Percentiles rank a stretch among this genome's conserved stretches.
These are phyloP conservation scores for Hydrozoanthus tunicans DNA, from an alignment of 64 coral and sea anemone species.

Conservation along the genomic window DNA sequence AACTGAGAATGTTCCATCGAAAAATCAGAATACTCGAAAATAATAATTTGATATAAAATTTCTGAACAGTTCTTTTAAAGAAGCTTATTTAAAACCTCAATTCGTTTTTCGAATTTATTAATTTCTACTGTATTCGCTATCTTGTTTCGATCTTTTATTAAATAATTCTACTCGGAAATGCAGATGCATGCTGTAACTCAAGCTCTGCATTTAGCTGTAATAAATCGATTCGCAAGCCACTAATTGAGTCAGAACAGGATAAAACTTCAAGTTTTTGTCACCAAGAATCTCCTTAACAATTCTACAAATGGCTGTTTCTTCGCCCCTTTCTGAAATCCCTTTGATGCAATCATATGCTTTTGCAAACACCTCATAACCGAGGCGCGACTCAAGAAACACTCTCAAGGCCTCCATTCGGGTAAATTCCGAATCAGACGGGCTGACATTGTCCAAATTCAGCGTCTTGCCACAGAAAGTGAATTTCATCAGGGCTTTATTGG, in stretches of 20 bases:
- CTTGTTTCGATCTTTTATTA: not conserved
- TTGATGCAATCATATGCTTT: conserved; percentile 35
- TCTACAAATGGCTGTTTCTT: conserved; percentile 4
- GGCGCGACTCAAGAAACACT: conserved; percentile 21
- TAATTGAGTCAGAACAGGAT: conserved; percentile 37
- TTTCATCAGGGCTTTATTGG: not conserved
- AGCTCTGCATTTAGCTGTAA: conserved; percentile 8
- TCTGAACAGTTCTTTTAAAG: too few relatives aligned
- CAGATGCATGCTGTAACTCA: not conserved
- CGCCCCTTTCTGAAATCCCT: not conserved
- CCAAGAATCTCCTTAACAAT: conserved; percentile 33
- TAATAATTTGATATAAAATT: too few relatives aligned
- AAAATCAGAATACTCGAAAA: too few relatives aligned
- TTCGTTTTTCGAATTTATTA: too few relatives aligned
- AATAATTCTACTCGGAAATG: not conserved
- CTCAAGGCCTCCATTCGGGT: conserved; percentile 42
- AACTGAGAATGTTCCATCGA: too few relatives aligned
- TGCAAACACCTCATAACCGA: conserved; percentile 42
- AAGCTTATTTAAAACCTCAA: too few relatives aligned
- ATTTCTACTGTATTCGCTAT: not conserved
- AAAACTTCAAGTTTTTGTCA: conserved; percentile 14
- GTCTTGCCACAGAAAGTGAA: conserved; percentile 41
- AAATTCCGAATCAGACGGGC: conserved; percentile 22
- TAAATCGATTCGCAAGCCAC: conserved; percentile 27
- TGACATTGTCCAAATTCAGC: conserved; percentile 23